Evolutionary conservation across 2,113 vertebrate species (phyloP).

Genomic region (Cebus imitator): DNA sequence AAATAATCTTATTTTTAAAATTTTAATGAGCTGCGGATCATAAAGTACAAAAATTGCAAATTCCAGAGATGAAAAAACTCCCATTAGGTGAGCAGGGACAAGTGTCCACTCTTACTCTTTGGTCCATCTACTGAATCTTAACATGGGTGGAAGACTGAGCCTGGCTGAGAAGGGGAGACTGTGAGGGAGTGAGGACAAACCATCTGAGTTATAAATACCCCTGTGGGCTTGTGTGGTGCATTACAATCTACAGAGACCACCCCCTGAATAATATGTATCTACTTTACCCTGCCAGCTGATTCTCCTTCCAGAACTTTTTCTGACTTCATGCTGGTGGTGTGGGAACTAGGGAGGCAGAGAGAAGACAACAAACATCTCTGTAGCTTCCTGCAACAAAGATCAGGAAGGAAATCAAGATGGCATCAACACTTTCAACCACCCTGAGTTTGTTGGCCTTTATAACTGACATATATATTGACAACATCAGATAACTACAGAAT

Average conservation of each 20-base stretch:
- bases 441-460: not conserved
- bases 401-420: not conserved
- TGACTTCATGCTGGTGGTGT: not conserved
- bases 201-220: not conserved
- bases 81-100: not conserved
- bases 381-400: not conserved
- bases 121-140: not conserved
- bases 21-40: rapidly evolving
- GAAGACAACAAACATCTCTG: not conserved
- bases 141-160: not conserved
- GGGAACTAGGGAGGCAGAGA: not conserved
- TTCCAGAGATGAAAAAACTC: not conserved
- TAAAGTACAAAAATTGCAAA: not conserved
- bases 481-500: not conserved
- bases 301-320: not conserved
- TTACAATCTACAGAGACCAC: too few species aligned
- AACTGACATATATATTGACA: not conserved
- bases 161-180: not conserved
- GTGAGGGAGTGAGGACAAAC: not conserved
- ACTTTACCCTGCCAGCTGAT: not conserved
- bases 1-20: not conserved
- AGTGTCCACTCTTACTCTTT: too few species aligned
- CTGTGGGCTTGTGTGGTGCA: not conserved
- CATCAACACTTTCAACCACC: too few species aligned
- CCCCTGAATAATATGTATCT: not conserved